Evolutionary conservation across 1,140 invertebrate species (phyloP).

Genomic region (Philaenus spumarius): DNA sequence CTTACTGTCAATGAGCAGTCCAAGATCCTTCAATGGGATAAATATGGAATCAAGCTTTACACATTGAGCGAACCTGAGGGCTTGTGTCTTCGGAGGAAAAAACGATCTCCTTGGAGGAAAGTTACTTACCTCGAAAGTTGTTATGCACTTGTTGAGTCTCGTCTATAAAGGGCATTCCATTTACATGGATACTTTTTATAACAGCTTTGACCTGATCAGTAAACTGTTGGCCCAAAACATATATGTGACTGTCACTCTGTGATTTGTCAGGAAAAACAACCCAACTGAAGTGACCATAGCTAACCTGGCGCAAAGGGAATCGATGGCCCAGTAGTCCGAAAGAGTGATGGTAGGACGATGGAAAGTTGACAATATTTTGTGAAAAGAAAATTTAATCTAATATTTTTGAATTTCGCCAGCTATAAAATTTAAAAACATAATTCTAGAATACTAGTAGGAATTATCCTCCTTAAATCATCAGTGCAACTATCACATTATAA

Average conservation of each 20-base stretch:
- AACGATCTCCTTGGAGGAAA: neutral
- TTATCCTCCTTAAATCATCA: too few relatives aligned
- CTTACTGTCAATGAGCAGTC: too few relatives aligned
- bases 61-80: slow-evolving; percentile 21
- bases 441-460: too few relatives aligned
- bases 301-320: neutral
- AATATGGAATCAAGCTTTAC: too few relatives aligned
- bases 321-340: neutral
- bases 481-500: too few relatives aligned
- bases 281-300: neutral
- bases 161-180: slow-evolving; percentile 16
- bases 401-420: too few relatives aligned
- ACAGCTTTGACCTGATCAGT: neutral
- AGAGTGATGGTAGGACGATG: slow-evolving; percentile 30
- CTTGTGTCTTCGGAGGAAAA: neutral
- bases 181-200: slow-evolving; percentile 20
- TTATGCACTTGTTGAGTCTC: neutral
- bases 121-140: neutral
- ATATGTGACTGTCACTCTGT: neutral
- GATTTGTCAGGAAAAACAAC: neutral
- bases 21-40: too few relatives aligned
- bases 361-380: too few relatives aligned
- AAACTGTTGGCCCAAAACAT: neutral
- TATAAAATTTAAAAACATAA: too few relatives aligned
- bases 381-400: too few relatives aligned